Evolutionary conservation across 2,888 invertebrate species (phyloP).

Genomic region (Nephrotoma appendiculata): DNA sequence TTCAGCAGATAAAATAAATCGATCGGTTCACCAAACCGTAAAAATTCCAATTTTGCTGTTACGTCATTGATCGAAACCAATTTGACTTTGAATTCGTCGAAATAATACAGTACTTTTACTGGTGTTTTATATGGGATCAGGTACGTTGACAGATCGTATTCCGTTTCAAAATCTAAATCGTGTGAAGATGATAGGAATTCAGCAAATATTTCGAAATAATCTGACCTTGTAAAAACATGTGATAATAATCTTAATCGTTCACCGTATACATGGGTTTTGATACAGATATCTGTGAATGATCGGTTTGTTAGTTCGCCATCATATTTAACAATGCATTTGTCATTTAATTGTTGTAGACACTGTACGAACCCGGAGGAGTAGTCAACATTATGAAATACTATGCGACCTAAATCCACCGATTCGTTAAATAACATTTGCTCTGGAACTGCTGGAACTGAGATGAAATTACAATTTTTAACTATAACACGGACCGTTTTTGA

Average conservation of each 20-base stretch:
- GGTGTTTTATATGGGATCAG: background rate
- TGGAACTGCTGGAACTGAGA: background rate
- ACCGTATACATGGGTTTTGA: background rate
- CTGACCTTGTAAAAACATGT: background rate
- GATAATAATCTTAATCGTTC: background rate
- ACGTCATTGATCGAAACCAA: background rate
- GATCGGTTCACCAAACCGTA: background rate
- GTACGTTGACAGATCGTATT: background rate
- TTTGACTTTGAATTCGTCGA: background rate
- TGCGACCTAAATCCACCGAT: background rate
- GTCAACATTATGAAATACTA: background rate
- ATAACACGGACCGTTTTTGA: background rate
- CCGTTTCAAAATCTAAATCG: background rate
- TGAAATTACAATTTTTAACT: background rate
- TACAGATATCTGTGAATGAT: background rate
- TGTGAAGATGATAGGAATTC: no score
- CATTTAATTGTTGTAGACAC: background rate
- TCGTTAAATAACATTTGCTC: background rate
- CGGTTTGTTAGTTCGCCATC: background rate
- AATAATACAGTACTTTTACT: background rate
- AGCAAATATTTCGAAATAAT: background rate
- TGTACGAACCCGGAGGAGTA: background rate
- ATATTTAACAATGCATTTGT: background rate
- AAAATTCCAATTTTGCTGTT: background rate
- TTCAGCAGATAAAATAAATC: background rate